Evolutionary conservation across 2,888 invertebrate genomes (phyloP), one percentile per base, ranked within the genome.

Genomic region (Beris chalybata): DNA sequence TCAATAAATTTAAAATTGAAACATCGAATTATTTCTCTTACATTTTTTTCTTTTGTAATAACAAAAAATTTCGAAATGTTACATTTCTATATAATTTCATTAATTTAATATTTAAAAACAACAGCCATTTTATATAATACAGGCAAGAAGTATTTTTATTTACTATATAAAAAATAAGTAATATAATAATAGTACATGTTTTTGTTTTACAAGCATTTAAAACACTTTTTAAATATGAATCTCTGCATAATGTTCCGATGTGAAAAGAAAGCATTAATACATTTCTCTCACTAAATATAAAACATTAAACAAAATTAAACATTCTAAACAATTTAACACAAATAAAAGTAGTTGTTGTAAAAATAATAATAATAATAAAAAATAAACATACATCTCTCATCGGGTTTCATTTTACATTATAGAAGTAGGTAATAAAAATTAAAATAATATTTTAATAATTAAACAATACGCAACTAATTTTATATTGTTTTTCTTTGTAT

Each of bases 41-140:
- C 50, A 61, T 22, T 11, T 29, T n/a, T 59, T 48, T 31, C 47
- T 52, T 61, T 61, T 61, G 50, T 52, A 61, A 50, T 38, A 61
- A 61, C 61, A 61, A 50, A 52, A 59, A 59, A 50, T 22, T 54
- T 54, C 31, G 31, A 48, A 59, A 30, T n/a, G 32, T 31, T 30
- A 31, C 13, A 13, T 56, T 13, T 43, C 5, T n/a, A 58, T n/a
- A 38, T 56, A 43, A 43, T 59, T 29, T 13, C 54, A 54, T 22
- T 54, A 64, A 47, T 61, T 61, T 52, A 61, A 61, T 31, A 38
- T 22, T 22, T 7, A 38, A 38, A 38, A 38, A 38, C 38, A 69
- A 69, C 69, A 69, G 69, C 69, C 69, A 69, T 64, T 66, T 61
- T 48, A 66, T 66, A 66, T 69, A 69, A 69, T 69, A 69, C 69